A percentile compares a stretch with the other conserved stretches of the same genome.
phyloP scores from a whole-genome alignment of 2,797 vertebrate genomes.

The Luscinia megarhynchos region DNA sequence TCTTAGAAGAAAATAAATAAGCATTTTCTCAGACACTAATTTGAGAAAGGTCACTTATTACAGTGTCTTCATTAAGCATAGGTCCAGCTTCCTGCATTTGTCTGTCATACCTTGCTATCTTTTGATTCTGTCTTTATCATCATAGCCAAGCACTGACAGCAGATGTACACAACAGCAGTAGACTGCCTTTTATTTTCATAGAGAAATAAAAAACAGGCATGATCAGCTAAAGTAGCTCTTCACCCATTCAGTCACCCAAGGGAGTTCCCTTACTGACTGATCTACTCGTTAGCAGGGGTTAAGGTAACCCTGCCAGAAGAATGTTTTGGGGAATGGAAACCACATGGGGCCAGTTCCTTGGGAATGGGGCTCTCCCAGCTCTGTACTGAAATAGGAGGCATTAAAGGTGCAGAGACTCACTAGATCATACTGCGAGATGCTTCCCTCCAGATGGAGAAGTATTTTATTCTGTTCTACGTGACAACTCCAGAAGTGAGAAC shows the following conservation, averaged over 20 bases:
- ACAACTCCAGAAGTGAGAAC: neutral
- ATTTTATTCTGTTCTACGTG: neutral
- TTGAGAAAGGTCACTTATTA: neutral
- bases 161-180: neutral
- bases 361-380: neutral
- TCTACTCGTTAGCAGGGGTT: conserved; percentile 22
- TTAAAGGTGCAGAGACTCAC: neutral
- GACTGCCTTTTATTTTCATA: neutral
- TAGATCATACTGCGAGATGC: neutral
- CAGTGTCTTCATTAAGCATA: neutral
- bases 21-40: neutral
- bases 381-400: neutral
- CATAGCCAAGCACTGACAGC: neutral
- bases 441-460: neutral
- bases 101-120: neutral
- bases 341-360: neutral
- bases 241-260: neutral
- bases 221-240: conserved; percentile 22
- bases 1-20: neutral
- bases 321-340: neutral
- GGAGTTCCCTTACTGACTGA: conserved; percentile 12
- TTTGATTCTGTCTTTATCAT: neutral
- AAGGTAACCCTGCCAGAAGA: neutral
- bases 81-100: neutral
- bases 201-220: neutral